Base-by-base conservation (phyloP, 2,113 vertebrate species). In the Eulemur rufifrons region DNA sequence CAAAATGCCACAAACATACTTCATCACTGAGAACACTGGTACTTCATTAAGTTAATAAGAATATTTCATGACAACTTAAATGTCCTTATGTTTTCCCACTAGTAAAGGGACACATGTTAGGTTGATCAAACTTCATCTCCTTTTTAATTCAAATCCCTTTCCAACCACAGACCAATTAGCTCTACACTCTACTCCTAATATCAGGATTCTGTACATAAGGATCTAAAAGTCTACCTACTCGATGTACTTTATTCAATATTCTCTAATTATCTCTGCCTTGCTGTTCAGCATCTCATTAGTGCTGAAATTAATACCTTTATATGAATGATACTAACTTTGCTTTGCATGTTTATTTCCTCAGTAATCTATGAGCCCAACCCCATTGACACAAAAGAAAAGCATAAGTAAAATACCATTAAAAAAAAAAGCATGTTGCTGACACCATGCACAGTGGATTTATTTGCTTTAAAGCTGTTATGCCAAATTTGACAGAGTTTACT, bases 281-380 rank as follows among this genome's bases (percentile, higher is more conserved):
- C 32, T 80, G 42, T 47, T 92, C 52, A 85, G 27, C 10, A 96
- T 91, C 94, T 54, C n/a, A 47, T 45, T 54, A 86, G 59, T 32
- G 89, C 23, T 17, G 17, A 87, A 97, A 80, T 23, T 13, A 52
- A 32, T 45, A 86, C 61, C n/a, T 94, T 94, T 63, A 42, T 50
- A 34, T 29, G 18, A 69, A 64, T 14, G 37, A 91, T 29, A 42
- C 15, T 68, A 82, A 85, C 7, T 13, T 56, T 64, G 21, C 91
- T 97, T 93, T 95, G 52, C 77, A 91, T 95, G 73, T 0, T 27
- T 42, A 42, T 37, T 94, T 50, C 20, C 94, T 97, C 21, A 4
- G 0, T 91, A 76, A 95, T 21, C 29, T 56, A 42, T 81, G 42
- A 96, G 93, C 92, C 54, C 73, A 85, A 93, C n/a, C 12, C n/a